These are phyloP conservation scores for Drosophila antonietae DNA, from an alignment of 2,888 invertebrate genomes.

Conservation along the genomic window DNA sequence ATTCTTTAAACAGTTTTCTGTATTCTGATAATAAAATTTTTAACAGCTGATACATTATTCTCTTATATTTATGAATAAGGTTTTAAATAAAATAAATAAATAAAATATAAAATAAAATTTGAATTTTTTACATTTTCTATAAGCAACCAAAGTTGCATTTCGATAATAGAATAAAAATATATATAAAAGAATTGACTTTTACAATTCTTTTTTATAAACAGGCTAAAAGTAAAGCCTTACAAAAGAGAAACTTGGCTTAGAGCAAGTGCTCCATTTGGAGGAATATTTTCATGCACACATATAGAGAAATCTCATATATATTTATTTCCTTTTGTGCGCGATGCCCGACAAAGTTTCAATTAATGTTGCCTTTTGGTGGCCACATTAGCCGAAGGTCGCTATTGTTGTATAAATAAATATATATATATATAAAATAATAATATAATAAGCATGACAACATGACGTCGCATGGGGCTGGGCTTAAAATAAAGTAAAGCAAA, in stretches of 20 bases:
- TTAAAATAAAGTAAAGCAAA: slow-evolving; percentile 45
- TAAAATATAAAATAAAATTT: no score
- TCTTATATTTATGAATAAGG: no score
- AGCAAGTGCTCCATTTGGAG: neutral
- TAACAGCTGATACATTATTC: no score
- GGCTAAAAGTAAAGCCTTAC: slow-evolving; percentile 9
- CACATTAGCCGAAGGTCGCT: slow-evolving; percentile 42
- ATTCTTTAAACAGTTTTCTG: no score
- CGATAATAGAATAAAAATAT: no score
- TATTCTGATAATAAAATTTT: no score
- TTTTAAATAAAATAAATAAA: no score
- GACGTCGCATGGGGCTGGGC: slow-evolving; percentile 46
- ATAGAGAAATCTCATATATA: slow-evolving; percentile 31
- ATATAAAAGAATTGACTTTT: no score
- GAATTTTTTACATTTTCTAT: neutral
- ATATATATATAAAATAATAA: neutral
- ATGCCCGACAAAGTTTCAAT: slow-evolving; percentile 60
- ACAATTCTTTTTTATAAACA: neutral
- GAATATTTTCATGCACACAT: slow-evolving; percentile 34
- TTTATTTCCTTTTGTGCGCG: slow-evolving; percentile 32
- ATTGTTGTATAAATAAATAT: slow-evolving; percentile 27
- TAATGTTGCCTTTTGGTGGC: slow-evolving; percentile 66
- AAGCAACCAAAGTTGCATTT: no score
- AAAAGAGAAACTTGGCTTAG: neutral
- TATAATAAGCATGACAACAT: slow-evolving; percentile 42